phyloP scores from a whole-genome alignment of 2,113 vertebrate genomes.

The Halichoeres trimaculatus region DNA sequence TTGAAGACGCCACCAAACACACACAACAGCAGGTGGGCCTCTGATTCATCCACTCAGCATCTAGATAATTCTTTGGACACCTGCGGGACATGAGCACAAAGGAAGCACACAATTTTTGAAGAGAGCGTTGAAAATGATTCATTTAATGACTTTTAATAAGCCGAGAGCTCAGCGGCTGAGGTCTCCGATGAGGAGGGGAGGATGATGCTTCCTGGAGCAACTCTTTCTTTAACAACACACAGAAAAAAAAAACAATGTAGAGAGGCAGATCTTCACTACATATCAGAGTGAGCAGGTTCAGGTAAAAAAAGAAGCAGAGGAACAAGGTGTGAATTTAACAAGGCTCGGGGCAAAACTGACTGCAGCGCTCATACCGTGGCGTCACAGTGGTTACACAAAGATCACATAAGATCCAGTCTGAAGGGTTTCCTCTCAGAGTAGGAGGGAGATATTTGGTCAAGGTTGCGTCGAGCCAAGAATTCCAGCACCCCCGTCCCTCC shows the following conservation, averaged over 20 bases:
- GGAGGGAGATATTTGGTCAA: conserved; percentile 10
- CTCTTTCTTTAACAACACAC: not conserved
- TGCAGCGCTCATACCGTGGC: not conserved
- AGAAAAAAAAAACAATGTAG: too few relatives aligned
- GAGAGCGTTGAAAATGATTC: conserved; percentile 43
- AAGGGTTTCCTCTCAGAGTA: conserved; percentile 46
- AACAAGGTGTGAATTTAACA: conserved; percentile 17
- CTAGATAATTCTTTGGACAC: conserved; percentile 48
- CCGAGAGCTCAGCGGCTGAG: conserved; percentile 23
- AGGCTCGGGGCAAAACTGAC: conserved; percentile 29
- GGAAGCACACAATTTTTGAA: conserved; percentile 47
- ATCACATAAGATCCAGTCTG: not conserved
- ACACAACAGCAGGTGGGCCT: conserved; percentile 34
- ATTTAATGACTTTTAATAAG: conserved; percentile 53
- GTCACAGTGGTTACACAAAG: not conserved
- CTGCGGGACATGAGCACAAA: conserved; percentile 30
- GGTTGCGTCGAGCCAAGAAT: conserved; percentile 50
- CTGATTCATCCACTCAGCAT: conserved; percentile 50
- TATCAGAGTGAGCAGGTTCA: conserved; percentile 1
- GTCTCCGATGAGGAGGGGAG: conserved; percentile 31
- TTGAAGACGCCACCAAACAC: conserved; percentile 6
- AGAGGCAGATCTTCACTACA: conserved; percentile 3
- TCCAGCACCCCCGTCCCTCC: conserved; percentile 9
- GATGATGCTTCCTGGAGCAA: conserved; percentile 2
- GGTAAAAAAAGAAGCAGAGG: not conserved